Conservation (phyloP, 2,113 vertebrate genomes). For the Alces alces region DNA sequence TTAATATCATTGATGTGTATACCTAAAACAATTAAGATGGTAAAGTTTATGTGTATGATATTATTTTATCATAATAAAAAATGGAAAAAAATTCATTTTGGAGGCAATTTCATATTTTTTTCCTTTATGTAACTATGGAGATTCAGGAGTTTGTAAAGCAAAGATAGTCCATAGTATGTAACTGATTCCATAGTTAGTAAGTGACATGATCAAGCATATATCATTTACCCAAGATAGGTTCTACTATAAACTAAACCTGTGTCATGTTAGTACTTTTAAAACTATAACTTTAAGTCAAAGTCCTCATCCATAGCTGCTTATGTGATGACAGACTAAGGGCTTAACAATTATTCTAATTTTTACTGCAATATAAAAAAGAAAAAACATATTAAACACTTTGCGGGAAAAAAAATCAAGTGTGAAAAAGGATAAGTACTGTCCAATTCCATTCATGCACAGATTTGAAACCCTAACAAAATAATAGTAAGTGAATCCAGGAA, state of each 20-base stretch:
- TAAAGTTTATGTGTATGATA: background rate
- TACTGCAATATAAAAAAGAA: background rate
- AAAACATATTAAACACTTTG: background rate
- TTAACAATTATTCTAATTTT: background rate
- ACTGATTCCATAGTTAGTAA: background rate
- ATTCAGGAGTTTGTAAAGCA: background rate
- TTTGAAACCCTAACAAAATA: background rate
- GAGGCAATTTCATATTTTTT: background rate
- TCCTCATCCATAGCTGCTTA: background rate
- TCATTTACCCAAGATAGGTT: background rate
- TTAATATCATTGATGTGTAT: background rate
- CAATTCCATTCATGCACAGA: background rate
- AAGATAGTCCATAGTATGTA: background rate
- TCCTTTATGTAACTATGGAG: background rate
- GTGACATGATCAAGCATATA: background rate
- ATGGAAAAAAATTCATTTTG: background rate
- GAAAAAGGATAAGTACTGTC: background rate
- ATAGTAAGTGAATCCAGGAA: background rate
- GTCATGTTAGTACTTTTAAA: background rate
- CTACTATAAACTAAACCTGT: background rate
- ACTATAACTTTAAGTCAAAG: background rate
- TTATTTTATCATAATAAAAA: background rate
- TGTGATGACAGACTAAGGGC: background rate
- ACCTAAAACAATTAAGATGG: background rate
- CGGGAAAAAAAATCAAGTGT: background rate